Conservation (phyloP, 2,797 vertebrate genomes). For the Luscinia luscinia region DNA sequence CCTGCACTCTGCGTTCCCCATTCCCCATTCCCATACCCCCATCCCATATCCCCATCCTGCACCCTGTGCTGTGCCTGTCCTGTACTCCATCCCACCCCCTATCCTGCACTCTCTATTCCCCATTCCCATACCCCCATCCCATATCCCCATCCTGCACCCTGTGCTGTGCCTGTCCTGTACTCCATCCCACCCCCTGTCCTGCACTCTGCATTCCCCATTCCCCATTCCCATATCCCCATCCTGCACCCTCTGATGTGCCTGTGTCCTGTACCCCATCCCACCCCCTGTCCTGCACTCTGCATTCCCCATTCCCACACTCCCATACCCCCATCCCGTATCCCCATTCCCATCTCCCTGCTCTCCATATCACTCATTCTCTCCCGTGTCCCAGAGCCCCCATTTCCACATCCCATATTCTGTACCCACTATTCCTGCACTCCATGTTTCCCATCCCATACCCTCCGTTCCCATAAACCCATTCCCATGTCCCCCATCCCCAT, state of each 20-base stretch:
- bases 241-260: background rate
- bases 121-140: background rate
- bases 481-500: fast-evolving
- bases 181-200: too few relatives aligned
- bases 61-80: too few relatives aligned
- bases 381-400: background rate
- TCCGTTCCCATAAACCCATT: background rate
- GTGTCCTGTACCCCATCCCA: background rate
- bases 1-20: background rate
- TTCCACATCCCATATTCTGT: background rate
- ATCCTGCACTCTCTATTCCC: background rate
- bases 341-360: background rate
- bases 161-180: background rate
- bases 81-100: background rate
- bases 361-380: background rate
- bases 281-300: too few relatives aligned
- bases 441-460: background rate
- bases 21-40: background rate
- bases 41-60: background rate
- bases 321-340: background rate
- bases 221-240: background rate
- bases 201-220: background rate
- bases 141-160: background rate
- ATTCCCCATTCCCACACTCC: background rate
- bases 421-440: too few relatives aligned